Base-by-base conservation (phyloP, 2,888 invertebrate genomes). In the Ellobium chinense region DNA sequence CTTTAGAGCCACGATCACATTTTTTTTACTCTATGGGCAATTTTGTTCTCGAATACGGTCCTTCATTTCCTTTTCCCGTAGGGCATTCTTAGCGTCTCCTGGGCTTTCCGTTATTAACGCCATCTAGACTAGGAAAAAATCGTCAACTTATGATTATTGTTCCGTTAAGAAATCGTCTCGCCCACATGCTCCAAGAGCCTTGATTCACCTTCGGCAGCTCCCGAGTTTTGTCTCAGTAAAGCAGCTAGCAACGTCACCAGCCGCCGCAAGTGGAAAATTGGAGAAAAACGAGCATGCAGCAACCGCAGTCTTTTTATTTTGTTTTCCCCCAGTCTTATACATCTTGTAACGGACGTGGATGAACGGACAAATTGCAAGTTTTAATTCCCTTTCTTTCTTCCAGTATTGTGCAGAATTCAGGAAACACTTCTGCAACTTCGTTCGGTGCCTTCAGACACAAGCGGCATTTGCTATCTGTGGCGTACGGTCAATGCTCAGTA, bases 261-360 rank as follows among this genome's bases (percentile, higher is more conserved):
- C 58, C 54, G 46, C 27, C 29, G 27, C 9, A 69, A 69, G 54
- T 54, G 69, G 69, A 69, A 46, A 27, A 54, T 69, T 46, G 69
- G 31, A 21, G n/a, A 54, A 69, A 0, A 14, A 46, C 18, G 9
- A 18, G 7, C 9, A 18, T 12, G 18, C 46, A 46, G 18, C 9
- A 46, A 46, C 18, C 18, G 46, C 46, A 46, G n/a, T n/a, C n/a
- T n/a, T n/a, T n/a, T n/a, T n/a, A n/a, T n/a, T 46, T 46, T 7
- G 46, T 46, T 18, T 46, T 46, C 18, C 46, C 46, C 9, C 9
- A 7, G 46, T 46, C 18, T 12, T 46, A 46, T 46, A 12, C 46
- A 46, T 46, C 9, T 46, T 46, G 9, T 46, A 18, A 18, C 46
- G 7, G 46, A 12, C 18, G 46, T 18, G 46, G 46, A 7, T 46